Conservation (phyloP, 2,113 vertebrate genomes). For the Corythoichthys intestinalis region DNA sequence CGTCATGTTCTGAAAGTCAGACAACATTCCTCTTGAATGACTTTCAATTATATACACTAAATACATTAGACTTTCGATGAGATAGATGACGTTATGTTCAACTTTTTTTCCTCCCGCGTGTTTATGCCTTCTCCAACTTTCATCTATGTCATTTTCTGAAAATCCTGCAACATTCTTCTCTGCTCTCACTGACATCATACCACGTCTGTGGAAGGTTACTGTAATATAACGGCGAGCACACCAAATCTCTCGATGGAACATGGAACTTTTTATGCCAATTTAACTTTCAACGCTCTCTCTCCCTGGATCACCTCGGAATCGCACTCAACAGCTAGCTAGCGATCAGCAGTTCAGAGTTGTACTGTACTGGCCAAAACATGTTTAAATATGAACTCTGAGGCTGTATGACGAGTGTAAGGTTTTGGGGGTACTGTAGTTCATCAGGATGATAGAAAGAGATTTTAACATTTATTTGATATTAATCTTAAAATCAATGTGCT, state of each 20-base stretch:
- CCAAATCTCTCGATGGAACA: conserved; percentile 31
- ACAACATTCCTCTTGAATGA: conserved; percentile 52
- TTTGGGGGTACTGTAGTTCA: no score
- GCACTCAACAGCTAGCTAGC: conserved; percentile 43
- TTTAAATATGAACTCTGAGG: neutral
- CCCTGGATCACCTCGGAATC: conserved; percentile 21
- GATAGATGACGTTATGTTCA: neutral
- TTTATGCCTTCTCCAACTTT: neutral
- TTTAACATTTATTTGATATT: no score
- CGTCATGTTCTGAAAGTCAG: conserved; percentile 36
- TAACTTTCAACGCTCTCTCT: conserved; percentile 47
- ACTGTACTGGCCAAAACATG: neutral
- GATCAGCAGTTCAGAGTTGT: neutral
- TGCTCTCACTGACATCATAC: conserved; percentile 17
- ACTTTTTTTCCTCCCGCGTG: neutral
- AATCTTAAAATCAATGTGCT: no score
- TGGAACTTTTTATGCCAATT: conserved; percentile 54
- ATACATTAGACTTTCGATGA: neutral
- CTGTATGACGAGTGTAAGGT: no score
- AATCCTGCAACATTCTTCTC: neutral
- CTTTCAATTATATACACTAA: conserved; percentile 23
- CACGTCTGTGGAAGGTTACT: conserved; percentile 49
- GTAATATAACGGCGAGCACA: conserved; percentile 35
- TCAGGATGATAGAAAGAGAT: no score
- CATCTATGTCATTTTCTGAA: neutral